These are phyloP conservation scores for Lasioglossum marginatum DNA, from an alignment of 2,888 invertebrate genomes.

Conservation along the genomic window DNA sequence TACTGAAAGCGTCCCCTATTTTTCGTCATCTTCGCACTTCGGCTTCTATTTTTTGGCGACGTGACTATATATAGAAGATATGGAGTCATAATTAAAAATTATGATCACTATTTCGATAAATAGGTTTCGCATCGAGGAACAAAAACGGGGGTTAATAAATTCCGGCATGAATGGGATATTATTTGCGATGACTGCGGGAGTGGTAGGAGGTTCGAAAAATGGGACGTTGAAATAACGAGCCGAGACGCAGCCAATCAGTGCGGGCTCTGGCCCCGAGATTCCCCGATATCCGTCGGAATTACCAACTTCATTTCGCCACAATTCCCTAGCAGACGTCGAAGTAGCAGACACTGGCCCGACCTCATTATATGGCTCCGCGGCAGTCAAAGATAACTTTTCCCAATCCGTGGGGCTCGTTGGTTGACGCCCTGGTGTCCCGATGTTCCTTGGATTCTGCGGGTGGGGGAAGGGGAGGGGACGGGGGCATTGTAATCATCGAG, in stretches of 20 bases:
- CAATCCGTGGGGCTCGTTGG: conserved; percentile 29
- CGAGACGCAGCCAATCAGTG: background rate
- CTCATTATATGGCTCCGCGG: background rate
- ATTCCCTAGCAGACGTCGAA: conserved; percentile 39
- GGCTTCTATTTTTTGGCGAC: too few species aligned
- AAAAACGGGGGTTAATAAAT: background rate
- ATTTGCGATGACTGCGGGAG: background rate
- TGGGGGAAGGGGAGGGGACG: accelerated
- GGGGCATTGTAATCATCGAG: conserved; percentile 56
- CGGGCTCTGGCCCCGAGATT: background rate
- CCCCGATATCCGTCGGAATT: background rate
- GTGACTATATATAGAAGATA: too few species aligned
- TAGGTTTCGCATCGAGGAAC: background rate
- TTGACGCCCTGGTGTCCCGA: conserved; percentile 30
- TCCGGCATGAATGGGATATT: background rate
- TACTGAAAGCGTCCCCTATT: background rate
- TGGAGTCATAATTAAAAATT: too few species aligned
- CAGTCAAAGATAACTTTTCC: conserved; percentile 9
- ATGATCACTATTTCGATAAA: too few species aligned
- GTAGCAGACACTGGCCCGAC: conserved; percentile 21
- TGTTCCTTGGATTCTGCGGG: conserved; percentile 29
- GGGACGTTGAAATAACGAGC: background rate
- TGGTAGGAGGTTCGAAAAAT: background rate
- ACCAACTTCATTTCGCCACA: conserved; percentile 21
- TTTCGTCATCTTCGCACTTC: background rate